Percentiles rank a stretch among this genome's conserved stretches.
These are phyloP conservation scores for Mythimna loreyi DNA, from an alignment of 2,888 invertebrate species.

Conservation along the genomic window DNA sequence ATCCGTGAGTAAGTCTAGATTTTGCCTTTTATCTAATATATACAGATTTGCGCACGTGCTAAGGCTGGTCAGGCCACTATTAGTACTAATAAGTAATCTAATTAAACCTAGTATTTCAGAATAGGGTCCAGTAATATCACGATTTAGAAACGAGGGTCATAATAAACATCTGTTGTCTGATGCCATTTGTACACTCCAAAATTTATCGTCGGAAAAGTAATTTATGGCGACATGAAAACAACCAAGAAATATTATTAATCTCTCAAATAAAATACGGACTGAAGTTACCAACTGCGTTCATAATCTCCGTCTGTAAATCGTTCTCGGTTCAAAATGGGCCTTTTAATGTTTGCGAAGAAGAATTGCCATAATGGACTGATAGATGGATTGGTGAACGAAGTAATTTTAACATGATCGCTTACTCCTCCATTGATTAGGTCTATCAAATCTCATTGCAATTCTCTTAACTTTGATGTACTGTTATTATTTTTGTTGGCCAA, in stretches of 20 bases:
- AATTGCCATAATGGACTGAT: constrained; percentile 8
- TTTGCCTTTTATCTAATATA: no score
- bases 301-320: constrained; percentile 43
- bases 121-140: constrained; percentile 32
- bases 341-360: constrained; percentile 29
- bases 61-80: no score
- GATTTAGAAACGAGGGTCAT: constrained; percentile 44
- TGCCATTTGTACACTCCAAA: constrained; percentile 57
- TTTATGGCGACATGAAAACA: constrained; percentile 55
- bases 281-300: constrained; percentile 44
- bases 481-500: constrained; percentile 10
- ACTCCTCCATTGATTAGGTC: not conserved
- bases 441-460: constrained; percentile 1
- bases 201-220: constrained; percentile 56
- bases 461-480: constrained; percentile 8
- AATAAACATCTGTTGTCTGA: constrained; percentile 60
- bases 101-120: constrained; percentile 30
- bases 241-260: constrained; percentile 59
- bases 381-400: constrained; percentile 27
- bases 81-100: constrained; percentile 14
- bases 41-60: no score
- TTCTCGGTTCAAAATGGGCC: constrained; percentile 30
- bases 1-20: no score
- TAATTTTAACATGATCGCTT: constrained; percentile 7
- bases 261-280: constrained; percentile 53